These are phyloP conservation scores for Drosophila pruinosa DNA, from an alignment of 1,140 invertebrate genomes.

Conservation along the genomic window DNA sequence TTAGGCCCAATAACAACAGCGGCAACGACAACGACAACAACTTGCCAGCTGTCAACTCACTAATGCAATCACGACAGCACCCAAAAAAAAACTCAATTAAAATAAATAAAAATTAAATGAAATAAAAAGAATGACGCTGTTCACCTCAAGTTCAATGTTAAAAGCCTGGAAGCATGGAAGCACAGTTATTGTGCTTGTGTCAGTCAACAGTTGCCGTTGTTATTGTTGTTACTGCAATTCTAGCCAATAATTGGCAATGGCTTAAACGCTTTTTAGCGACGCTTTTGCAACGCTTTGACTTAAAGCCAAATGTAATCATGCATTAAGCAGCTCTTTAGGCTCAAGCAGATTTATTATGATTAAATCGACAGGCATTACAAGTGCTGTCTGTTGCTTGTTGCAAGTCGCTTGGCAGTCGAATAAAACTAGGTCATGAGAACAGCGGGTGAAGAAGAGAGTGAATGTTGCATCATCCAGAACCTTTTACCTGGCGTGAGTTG, in stretches of 20 bases:
- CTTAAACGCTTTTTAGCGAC: neutral
- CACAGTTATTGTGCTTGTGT: slow-evolving; percentile 1
- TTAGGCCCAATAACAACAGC: slow-evolving; percentile 12
- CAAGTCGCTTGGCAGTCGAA: neutral
- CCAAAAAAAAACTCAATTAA: slow-evolving; percentile 9
- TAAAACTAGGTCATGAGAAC: slow-evolving; percentile 74
- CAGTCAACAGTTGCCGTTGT: neutral
- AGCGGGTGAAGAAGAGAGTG: slow-evolving; percentile 11
- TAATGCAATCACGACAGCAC: slow-evolving; percentile 18
- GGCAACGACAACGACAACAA: neutral
- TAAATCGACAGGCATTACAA: slow-evolving; percentile 34
- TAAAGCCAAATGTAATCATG: slow-evolving; percentile 1
- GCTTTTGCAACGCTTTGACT: slow-evolving; percentile 4
- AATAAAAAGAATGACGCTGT: slow-evolving; percentile 14
- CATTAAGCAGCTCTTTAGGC: slow-evolving; percentile 41
- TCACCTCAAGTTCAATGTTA: slow-evolving; percentile 59
- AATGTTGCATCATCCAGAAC: slow-evolving; percentile 69
- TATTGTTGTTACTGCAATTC: neutral
- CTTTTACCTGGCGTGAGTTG: slow-evolving; percentile 38
- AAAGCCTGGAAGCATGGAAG: slow-evolving; percentile 8
- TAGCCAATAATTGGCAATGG: slow-evolving; percentile 1
- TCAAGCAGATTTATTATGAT: slow-evolving; percentile 44
- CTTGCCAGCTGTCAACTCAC: neutral
- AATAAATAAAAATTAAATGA: neutral
- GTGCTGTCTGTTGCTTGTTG: neutral